Base-by-base conservation (phyloP, 2,888 invertebrate genomes). In the Dione juno region DNA sequence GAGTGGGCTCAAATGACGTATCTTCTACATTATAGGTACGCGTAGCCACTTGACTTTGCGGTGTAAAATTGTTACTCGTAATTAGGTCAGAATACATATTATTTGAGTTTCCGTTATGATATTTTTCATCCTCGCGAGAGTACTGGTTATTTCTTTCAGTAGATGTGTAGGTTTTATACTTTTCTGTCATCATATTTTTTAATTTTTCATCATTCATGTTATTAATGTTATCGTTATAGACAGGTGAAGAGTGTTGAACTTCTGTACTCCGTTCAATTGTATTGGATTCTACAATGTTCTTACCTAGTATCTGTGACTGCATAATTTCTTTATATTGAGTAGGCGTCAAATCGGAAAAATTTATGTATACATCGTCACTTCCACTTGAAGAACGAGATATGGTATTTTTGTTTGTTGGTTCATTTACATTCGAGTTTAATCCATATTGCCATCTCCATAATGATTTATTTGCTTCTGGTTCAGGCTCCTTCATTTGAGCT, bases 391-490 rank as follows among this genome's bases (percentile, higher is more conserved):
- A 93, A 76, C 93, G 84, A 1, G 93, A 93, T 72, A 93, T 93
- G 2, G 87, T 84, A 71, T 89, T 85, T 82, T 92, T 93, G 40
- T 84, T 84, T 13, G 83, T 76, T 77, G 87, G 86, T 70, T 80
- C 76, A 71, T 85, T 81, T 54, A 69, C 70, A 76, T 84, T 89
- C 21, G 86, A 76, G 74, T 88, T 90, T 53, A 88, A 67, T 13
- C 90, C 92, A 69, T 92, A 93, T 78, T 92, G 93, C 93, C 92
- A 92, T 71, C 92, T 84, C 92, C 93, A 93, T 53, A 93, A 78
- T 10, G 84, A 85, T 83, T 91, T 91, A 74, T 86, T 88, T 68
- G 77, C 84, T 70, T 92, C 92, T 76, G 84, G 84, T 57, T 91
- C 90, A 10, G 82, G 67, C 45, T 91, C 90, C 75, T 87, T 88